These are phyloP conservation scores for Meriones psammophilus DNA, from an alignment of 2,797 vertebrate genomes.

Conservation along the genomic window DNA sequence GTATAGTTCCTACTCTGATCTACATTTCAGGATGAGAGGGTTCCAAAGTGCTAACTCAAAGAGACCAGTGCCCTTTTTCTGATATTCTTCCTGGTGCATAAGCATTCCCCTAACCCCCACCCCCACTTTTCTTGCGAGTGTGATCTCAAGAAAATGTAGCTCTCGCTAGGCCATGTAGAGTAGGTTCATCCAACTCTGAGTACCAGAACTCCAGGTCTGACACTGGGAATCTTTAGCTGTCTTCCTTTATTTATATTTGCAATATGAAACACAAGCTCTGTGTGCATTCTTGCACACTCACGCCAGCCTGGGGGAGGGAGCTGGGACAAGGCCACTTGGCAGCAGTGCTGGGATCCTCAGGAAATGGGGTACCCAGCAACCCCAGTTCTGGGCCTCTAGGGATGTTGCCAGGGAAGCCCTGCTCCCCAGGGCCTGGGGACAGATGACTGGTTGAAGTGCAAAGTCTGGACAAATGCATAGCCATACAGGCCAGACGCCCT, in stretches of 20 bases:
- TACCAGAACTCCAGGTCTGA: not conserved
- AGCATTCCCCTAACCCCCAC: not conserved
- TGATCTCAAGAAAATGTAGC: not conserved
- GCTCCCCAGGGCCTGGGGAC: conserved; percentile 1
- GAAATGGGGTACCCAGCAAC: not conserved
- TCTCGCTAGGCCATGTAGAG: not conserved
- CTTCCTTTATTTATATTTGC: conserved; percentile 78
- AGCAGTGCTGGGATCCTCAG: conserved; percentile 55
- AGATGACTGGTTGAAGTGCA: conserved; percentile 61
- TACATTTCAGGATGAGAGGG: not conserved
- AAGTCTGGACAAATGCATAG: conserved; percentile 50
- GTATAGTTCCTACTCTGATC: not conserved
- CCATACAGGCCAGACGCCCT: not conserved
- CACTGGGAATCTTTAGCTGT: conserved; percentile 27
- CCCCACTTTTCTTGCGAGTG: not conserved
- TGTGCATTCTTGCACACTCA: conserved; percentile 68
- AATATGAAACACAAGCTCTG: conserved; percentile 75
- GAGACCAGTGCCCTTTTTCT: not conserved
- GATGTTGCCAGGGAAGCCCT: not conserved
- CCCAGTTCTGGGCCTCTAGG: not conserved
- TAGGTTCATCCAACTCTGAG: rapidly evolving
- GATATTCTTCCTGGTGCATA: not conserved
- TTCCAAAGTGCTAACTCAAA: not conserved
- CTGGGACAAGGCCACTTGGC: conserved; percentile 77
- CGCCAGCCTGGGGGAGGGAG: conserved; percentile 67